Conservation (phyloP, 2,797 vertebrate genomes). For the Chelonia mydas region DNA sequence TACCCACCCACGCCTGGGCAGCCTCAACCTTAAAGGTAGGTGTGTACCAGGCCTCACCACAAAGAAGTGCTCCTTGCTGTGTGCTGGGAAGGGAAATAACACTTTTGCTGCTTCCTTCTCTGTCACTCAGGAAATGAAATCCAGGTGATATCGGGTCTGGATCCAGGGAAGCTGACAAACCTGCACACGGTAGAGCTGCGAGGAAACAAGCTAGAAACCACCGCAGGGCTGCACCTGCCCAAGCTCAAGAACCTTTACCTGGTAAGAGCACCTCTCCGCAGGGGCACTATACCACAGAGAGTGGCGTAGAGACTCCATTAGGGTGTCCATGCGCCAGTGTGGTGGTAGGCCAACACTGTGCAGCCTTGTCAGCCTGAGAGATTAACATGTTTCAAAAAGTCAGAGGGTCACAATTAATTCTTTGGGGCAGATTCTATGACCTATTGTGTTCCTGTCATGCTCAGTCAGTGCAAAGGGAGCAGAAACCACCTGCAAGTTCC, state of each 20-base stretch:
- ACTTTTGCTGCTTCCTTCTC: not conserved
- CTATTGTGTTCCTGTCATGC: not conserved
- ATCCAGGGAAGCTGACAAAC: slow-evolving; percentile 80
- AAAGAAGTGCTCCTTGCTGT: not conserved
- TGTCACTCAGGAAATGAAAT: slow-evolving; percentile 88
- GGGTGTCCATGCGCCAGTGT: accelerated
- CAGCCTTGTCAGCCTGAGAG: not conserved
- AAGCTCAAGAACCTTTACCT: slow-evolving; percentile 89
- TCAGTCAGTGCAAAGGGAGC: not conserved
- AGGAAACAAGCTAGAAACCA: slow-evolving; percentile 87
- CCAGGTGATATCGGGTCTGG: slow-evolving; percentile 78
- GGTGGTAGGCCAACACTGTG: not conserved
- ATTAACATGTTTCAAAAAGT: not conserved
- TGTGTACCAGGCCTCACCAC: not conserved
- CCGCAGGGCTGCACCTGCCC: slow-evolving; percentile 87
- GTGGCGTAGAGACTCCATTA: not conserved
- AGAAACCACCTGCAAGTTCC: not conserved
- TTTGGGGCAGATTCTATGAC: not conserved
- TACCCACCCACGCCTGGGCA: slow-evolving; percentile 83
- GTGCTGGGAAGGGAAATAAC: not conserved
- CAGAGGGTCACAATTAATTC: not conserved
- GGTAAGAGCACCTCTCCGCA: slow-evolving; percentile 79
- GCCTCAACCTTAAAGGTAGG: slow-evolving; percentile 90
- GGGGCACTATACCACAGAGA: not conserved
- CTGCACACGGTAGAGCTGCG: slow-evolving; percentile 90